A percentile compares a stretch with the other conserved stretches of the same genome.
Conservation (phyloP, 2,113 vertebrate species). For the Phalacrocorax aristotelis region DNA sequence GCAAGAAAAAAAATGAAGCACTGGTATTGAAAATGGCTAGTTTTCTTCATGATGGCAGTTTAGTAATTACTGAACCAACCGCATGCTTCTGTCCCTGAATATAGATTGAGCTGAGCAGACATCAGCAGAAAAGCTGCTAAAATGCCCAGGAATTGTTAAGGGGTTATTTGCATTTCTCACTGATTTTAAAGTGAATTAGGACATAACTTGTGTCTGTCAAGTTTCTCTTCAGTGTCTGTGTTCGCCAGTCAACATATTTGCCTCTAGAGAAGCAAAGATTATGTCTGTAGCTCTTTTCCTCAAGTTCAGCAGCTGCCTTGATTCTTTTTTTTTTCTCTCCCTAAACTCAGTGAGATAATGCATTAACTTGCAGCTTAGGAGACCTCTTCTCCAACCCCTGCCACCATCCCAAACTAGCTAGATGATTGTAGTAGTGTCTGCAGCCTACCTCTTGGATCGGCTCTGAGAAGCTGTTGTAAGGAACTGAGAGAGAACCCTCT, state of each 20-base stretch:
- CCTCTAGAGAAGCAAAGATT: not conserved
- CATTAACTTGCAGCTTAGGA: not conserved
- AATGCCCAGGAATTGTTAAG: not conserved
- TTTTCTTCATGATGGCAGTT: not conserved
- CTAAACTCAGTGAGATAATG: not conserved
- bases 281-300: not conserved
- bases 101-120: not conserved
- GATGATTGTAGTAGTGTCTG: not conserved
- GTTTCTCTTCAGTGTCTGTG: not conserved
- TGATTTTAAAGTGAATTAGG: not conserved
- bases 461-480: not conserved
- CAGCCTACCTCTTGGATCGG: not conserved
- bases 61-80: not conserved
- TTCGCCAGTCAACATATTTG: not conserved
- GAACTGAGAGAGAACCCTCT: not conserved
- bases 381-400: not conserved
- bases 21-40: not conserved
- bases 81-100: not conserved
- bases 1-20: not conserved
- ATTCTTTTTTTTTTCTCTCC: not conserved
- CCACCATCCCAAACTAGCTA: not conserved
- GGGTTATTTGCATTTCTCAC: slow-evolving; percentile 22
- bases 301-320: not conserved
- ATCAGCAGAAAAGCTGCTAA: not conserved
- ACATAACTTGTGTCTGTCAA: slow-evolving; percentile 1